Base-by-base conservation (phyloP, 2,113 vertebrate species). In the Zingel zingel region DNA sequence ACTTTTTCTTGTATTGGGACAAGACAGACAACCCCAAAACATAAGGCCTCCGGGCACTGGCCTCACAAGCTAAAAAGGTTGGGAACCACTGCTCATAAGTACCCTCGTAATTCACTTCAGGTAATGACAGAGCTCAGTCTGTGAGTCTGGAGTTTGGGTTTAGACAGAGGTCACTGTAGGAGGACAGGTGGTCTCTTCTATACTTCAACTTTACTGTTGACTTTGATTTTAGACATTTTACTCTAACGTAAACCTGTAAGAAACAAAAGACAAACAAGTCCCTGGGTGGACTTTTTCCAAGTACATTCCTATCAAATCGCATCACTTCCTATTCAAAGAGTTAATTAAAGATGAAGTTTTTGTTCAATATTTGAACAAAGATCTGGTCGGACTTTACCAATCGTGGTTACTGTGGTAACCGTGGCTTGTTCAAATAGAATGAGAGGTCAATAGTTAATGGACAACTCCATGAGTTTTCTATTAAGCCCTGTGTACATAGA, bases 361-460 rank as follows among this genome's bases (percentile, higher is more conserved):
- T 57, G 51, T 61, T 56, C 36, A 74, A 65, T 74, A 86, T 73
- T 76, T 75, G 56, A 27, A 81, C 50, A 77, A 57, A 75, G 61
- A 72, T 23, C 39, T 18, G 15, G 7, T 25, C 51, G 59, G 51
- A 69, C 79, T 67, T 77, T 45, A 57, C 30, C 10, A 43, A 33
- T 71, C 51, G 36, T 3, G 10, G 79, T 86, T 74, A n/a, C 83
- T 53, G 10, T 71, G 74, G 86, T 39, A 87, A 89, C 81, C 9
- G 50, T 2, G 59, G 50, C 50, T 62, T 88, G 82, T 90, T 86
- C 65, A 81, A 92, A 90, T 47, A 92, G 72, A 79, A 62, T 0
- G 4, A 71, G 45, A 71, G 87, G 84, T 88, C 89, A 87, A 25
- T 67, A 47, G 93, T 95, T 94, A 94, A 93, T 93, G 72, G 76